Conservation (phyloP, 2,113 vertebrate species). For the Xyrauchen texanus region DNA sequence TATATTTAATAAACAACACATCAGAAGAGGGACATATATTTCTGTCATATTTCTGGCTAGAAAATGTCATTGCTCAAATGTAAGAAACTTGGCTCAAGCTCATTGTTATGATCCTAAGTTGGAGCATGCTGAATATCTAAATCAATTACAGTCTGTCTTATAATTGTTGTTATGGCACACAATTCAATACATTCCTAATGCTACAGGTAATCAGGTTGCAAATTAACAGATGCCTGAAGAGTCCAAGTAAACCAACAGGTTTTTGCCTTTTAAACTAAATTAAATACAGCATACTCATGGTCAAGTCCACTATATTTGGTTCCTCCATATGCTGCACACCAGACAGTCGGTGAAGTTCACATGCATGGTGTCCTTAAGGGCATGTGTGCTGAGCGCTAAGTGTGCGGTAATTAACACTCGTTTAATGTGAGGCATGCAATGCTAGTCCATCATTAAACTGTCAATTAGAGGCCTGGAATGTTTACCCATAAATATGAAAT, state of each 20-base stretch:
- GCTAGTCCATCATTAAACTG: conserved; percentile 47
- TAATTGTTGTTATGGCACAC: background rate
- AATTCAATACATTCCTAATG: background rate
- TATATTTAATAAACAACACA: background rate
- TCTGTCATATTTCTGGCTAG: background rate
- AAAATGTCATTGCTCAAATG: background rate
- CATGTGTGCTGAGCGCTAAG: conserved; percentile 24
- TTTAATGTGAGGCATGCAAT: conserved; percentile 41
- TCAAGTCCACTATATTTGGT: background rate
- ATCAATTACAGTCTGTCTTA: conserved; percentile 1
- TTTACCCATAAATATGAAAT: conserved; percentile 40
- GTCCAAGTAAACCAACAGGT: background rate
- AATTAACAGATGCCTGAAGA: conserved; percentile 16
- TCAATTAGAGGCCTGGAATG: conserved; percentile 25
- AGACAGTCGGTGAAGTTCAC: background rate
- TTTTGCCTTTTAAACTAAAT: background rate
- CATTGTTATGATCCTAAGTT: background rate
- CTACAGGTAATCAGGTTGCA: background rate
- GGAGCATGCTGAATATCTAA: conserved; percentile 5
- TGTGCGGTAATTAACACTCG: conserved; percentile 48
- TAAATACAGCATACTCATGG: too few species aligned
- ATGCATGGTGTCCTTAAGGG: background rate
- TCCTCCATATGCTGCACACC: background rate
- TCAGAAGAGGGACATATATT: background rate
- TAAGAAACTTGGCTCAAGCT: background rate